These are phyloP conservation scores for Alectura lathami DNA, from an alignment of 2,113 vertebrate species.

Conservation along the genomic window DNA sequence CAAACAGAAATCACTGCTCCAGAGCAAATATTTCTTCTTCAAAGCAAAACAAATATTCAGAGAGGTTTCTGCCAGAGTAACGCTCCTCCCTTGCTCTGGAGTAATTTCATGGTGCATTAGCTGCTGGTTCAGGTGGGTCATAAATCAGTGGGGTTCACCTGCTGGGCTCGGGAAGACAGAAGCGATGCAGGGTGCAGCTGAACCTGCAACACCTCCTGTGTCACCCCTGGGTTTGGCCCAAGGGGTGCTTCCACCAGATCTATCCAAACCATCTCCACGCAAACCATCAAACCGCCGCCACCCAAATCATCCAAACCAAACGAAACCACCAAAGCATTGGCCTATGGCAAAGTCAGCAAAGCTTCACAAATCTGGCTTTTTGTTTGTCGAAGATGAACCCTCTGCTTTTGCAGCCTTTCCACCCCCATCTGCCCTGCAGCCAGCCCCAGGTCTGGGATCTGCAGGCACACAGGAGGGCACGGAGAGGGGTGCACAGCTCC, in stretches of 20 bases:
- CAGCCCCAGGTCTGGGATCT: rapidly evolving
- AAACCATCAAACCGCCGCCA: too few species aligned
- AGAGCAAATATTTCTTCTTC: neutral
- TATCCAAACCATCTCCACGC: neutral
- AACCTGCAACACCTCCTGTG: neutral
- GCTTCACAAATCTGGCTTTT: neutral
- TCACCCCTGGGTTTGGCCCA: neutral
- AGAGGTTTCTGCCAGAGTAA: neutral
- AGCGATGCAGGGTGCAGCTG: neutral
- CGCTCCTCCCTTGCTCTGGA: neutral
- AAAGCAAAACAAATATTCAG: constrained; percentile 35
- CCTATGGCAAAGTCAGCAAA: neutral
- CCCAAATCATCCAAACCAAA: neutral
- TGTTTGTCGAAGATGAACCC: neutral
- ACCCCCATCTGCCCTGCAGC: constrained; percentile 53
- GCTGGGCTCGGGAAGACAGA: neutral
- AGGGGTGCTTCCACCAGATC: neutral
- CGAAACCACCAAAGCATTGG: neutral
- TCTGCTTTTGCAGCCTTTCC: neutral
- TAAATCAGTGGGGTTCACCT: neutral
- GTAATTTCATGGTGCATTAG: constrained; percentile 51
- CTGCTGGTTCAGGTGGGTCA: neutral
- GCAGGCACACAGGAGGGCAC: neutral
- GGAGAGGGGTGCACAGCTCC: rapidly evolving
- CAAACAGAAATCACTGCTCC: neutral